Evolutionary conservation across 2,113 vertebrate genomes (phyloP).

Genomic region (Sorex araneus): DNA sequence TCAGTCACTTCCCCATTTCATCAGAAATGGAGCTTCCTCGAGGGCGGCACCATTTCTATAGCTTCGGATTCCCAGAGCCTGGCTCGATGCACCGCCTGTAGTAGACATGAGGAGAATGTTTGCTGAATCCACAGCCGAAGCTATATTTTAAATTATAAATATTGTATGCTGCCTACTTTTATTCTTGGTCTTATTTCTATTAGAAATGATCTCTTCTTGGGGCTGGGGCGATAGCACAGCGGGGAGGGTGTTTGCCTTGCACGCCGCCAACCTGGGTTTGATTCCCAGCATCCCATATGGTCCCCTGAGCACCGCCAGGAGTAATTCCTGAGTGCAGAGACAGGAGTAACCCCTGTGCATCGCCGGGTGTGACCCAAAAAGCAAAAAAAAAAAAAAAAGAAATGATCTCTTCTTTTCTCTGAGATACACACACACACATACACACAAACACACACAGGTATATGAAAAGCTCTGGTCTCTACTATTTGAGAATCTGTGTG

Average conservation of each 20-base stretch:
- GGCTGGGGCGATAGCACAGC: too few relatives aligned
- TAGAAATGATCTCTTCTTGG: too few relatives aligned
- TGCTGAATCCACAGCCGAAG: conserved; percentile 1
- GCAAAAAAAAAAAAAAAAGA: too few relatives aligned
- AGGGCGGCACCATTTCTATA: conserved; percentile 14
- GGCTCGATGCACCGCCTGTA: background rate
- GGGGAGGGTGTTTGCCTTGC: too few relatives aligned
- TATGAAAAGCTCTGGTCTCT: conserved; percentile 55
- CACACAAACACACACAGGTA: too few relatives aligned
- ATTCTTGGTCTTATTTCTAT: conserved; percentile 35
- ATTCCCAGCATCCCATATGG: too few relatives aligned
- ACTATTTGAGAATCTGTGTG: conserved; percentile 27
- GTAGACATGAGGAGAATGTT: conserved; percentile 24
- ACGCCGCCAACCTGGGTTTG: too few relatives aligned
- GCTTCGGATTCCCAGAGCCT: background rate
- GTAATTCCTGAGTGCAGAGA: too few relatives aligned
- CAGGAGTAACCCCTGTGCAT: too few relatives aligned
- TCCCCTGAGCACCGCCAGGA: too few relatives aligned
- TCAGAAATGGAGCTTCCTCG: background rate
- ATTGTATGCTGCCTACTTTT: background rate
- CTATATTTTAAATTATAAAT: conserved; percentile 33
- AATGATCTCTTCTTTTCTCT: background rate
- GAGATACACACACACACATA: too few relatives aligned
- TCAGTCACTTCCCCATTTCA: background rate
- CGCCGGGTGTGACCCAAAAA: too few relatives aligned